These are phyloP conservation scores for Drosophila virilis DNA, from an alignment of 1,140 invertebrate genomes.

Conservation along the genomic window DNA sequence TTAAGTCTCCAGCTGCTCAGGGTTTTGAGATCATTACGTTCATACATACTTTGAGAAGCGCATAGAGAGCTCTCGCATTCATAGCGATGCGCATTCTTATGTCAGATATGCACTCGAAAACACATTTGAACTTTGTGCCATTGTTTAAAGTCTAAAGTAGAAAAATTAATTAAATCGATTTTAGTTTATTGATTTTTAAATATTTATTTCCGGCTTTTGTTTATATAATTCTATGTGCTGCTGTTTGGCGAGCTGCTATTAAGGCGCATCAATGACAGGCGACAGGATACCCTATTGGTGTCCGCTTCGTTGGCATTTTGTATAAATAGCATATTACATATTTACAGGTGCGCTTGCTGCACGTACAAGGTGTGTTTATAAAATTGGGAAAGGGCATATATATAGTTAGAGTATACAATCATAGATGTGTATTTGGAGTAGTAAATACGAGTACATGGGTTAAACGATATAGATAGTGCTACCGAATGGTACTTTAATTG, in stretches of 20 bases:
- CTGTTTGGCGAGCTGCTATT: constrained; percentile 26
- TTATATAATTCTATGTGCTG: constrained; percentile 14
- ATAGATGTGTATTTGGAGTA: neutral
- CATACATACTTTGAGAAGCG: too few species aligned
- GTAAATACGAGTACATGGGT: constrained; percentile 8
- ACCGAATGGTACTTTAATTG: constrained; percentile 14
- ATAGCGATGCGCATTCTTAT: too few species aligned
- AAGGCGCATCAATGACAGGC: constrained; percentile 34
- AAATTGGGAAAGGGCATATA: neutral
- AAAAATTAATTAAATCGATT: too few species aligned
- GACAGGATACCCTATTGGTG: constrained; percentile 7
- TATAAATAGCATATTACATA: constrained; percentile 35
- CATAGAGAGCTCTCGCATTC: too few species aligned
- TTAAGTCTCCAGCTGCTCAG: too few species aligned
- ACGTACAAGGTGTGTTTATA: neutral
- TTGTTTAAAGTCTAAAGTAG: neutral
- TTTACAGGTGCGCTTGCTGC: constrained; percentile 27
- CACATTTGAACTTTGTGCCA: neutral
- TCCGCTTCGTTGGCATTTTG: constrained; percentile 9
- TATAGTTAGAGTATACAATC: neutral
- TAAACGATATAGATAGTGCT: constrained; percentile 17
- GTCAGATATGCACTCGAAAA: too few species aligned
- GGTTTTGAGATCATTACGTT: too few species aligned
- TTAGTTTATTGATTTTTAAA: too few species aligned
- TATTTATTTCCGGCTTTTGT: constrained; percentile 12